Evolutionary conservation across 1,140 invertebrate genomes (phyloP).

Genomic region (Drosophila bocki): DNA sequence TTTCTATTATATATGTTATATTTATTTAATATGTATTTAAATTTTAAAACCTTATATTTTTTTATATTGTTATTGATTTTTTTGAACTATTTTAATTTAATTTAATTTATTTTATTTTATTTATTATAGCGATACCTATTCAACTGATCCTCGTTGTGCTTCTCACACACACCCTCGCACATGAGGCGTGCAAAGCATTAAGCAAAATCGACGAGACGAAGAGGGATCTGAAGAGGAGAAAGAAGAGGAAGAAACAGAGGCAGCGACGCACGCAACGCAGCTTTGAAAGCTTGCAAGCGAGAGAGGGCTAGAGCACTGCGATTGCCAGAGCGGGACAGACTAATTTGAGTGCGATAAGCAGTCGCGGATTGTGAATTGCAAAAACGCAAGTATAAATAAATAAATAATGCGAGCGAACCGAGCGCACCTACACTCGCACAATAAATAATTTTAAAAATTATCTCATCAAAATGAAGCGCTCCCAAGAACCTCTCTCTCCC

Average conservation of each 20-base stretch:
- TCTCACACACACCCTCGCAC: conserved; percentile 8
- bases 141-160: background rate
- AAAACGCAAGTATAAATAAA: conserved; percentile 77
- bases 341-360: conserved; percentile 18
- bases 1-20: no score
- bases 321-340: conserved; percentile 7
- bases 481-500: conserved; percentile 15
- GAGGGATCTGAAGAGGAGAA: conserved; percentile 11
- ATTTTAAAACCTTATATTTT: no score
- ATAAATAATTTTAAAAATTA: conserved; percentile 65
- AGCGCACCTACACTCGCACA: conserved; percentile 13
- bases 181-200: conserved; percentile 62
- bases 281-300: conserved; percentile 36
- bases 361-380: conserved; percentile 61
- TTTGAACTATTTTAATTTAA: no score
- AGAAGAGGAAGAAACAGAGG: background rate
- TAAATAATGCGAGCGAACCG: conserved; percentile 52
- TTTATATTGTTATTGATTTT: no score
- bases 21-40: no score
- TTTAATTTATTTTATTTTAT: background rate
- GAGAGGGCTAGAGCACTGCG: conserved; percentile 3
- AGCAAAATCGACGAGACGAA: conserved; percentile 40
- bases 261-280: conserved; percentile 71
- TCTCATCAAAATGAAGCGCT: conserved; percentile 60
- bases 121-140: background rate